Evolutionary conservation across 30 jellyfish, hydroid and myxozoan genomes (phyloP).

Genomic region (Turritopsis rubra): DNA sequence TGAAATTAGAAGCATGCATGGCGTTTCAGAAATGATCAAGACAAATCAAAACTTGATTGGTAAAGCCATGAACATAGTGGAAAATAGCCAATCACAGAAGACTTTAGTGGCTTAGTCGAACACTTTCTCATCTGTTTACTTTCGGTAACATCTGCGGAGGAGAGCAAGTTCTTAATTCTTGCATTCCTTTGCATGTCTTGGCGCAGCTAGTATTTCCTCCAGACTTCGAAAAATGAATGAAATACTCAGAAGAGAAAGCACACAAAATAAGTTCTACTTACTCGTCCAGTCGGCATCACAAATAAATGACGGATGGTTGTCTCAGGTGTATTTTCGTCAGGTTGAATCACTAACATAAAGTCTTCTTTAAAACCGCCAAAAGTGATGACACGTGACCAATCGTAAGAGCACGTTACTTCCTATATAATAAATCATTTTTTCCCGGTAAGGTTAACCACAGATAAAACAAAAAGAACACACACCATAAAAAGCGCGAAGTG

Average conservation of each 20-base stretch:
- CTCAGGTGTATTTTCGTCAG: conserved; percentile 36
- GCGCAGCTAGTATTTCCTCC: too few species aligned
- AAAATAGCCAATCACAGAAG: too few species aligned
- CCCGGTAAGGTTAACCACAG: neutral
- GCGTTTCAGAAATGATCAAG: neutral
- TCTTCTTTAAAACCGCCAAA: conserved; percentile 96
- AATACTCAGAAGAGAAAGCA: neutral
- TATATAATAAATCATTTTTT: neutral
- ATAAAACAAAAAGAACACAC: too few species aligned
- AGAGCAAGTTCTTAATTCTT: too few species aligned
- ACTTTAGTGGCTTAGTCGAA: too few species aligned
- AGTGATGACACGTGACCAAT: conserved; percentile 61
- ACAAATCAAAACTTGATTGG: too few species aligned
- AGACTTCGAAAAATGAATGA: neutral
- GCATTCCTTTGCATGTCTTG: neutral
- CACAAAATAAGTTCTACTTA: conserved; percentile 18
- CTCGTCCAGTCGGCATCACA: conserved; percentile 96
- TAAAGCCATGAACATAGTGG: too few species aligned
- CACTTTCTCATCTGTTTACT: too few species aligned
- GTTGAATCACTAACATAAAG: conserved; percentile 89
- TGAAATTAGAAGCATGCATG: too few species aligned
- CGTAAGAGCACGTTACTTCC: conserved; percentile 37
- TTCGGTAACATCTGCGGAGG: neutral
- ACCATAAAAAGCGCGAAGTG: too few species aligned
- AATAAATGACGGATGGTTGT: conserved; percentile 65